Evolutionary conservation across 2,888 invertebrate genomes (phyloP).

Genomic region (Acheta domesticus): DNA sequence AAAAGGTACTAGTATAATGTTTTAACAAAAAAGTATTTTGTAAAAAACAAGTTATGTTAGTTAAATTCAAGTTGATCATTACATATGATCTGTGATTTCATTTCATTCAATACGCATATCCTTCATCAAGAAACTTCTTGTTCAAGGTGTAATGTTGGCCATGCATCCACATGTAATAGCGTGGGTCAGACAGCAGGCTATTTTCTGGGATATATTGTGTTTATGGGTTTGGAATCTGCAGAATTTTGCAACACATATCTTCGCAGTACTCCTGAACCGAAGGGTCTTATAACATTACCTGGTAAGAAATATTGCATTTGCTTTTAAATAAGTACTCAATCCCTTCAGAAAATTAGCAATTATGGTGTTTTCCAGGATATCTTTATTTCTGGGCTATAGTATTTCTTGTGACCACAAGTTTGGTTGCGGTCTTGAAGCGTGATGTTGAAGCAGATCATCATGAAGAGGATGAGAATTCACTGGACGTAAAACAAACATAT

Average conservation of each 20-base stretch:
- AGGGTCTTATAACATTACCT: conserved; percentile 68
- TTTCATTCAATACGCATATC: conserved; percentile 2
- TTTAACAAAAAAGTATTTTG: not conserved
- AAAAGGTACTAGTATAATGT: conserved; percentile 61
- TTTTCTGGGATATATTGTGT: conserved; percentile 93
- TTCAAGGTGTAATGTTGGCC: conserved; percentile 83
- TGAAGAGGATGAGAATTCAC: conserved; percentile 29
- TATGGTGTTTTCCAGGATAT: conserved; percentile 60
- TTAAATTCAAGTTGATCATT: not conserved
- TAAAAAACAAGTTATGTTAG: not conserved
- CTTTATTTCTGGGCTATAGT: conserved; percentile 92
- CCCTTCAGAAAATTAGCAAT: too few species aligned
- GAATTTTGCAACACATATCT: conserved; percentile 94
- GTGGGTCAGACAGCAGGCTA: conserved; percentile 98
- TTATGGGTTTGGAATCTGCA: conserved; percentile 92
- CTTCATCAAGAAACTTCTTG: not conserved
- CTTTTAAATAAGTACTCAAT: conserved; percentile 25
- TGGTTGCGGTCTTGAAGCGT: conserved; percentile 83
- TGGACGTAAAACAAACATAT: conserved; percentile 54
- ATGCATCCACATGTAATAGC: conserved; percentile 98
- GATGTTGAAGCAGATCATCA: conserved; percentile 55
- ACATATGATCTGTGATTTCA: not conserved
- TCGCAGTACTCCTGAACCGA: conserved; percentile 63
- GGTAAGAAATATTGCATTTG: conserved; percentile 42
- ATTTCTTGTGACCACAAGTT: conserved; percentile 84